Evolutionary conservation across 1,140 invertebrate genomes (phyloP), one percentile per base, ranked within the genome.

Genomic region (Carcinoscorpius rotundicauda): DNA sequence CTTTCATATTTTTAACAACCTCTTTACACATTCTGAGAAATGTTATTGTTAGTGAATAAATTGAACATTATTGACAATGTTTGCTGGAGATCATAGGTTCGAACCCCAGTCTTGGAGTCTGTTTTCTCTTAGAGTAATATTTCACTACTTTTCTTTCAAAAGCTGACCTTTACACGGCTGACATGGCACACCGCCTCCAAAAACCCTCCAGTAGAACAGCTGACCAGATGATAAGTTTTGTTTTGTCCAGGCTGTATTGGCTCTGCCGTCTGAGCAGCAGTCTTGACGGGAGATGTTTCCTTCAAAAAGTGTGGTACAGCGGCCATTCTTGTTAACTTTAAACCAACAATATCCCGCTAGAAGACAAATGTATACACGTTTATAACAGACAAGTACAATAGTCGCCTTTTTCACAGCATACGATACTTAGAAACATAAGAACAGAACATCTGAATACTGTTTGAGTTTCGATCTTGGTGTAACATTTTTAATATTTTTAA

Each of bases 331-430:
- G 72, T 84, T 83, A 80, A 83, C 82, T 5, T 61, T 51, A 11
- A 78, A 80, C 87, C 87, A 89, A 77, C 87, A 89, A 73, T 84
- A 86, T 65, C 87, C 87, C 73, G 83, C 87, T 88, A 76, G 49
- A 80, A 64, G 50, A 53, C 59, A 59, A 52, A 68, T 5, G 11
- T 56, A 48, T n/a, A 65, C 29, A 29, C 29, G 29, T 29, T 29
- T 29, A 29, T 29, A 29, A 29, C 29, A 29, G 2, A 29, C 29
- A 29, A 29, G 29, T 29, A 29, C 29, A 29, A 29, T 29, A 29
- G 2, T 2, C 29, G 29, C 29, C 29, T 29, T 29, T 29, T 2
- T 29, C 29, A 29, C 29, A 29, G 29, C 29, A 29, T 29, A 29
- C 2, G 29, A 29, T 29, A 29, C 29, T 29, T 29, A 29, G 29